phyloP scores from a whole-genome alignment of 1,140 invertebrate genomes.

The Panagrolaimus sp. region DNA sequence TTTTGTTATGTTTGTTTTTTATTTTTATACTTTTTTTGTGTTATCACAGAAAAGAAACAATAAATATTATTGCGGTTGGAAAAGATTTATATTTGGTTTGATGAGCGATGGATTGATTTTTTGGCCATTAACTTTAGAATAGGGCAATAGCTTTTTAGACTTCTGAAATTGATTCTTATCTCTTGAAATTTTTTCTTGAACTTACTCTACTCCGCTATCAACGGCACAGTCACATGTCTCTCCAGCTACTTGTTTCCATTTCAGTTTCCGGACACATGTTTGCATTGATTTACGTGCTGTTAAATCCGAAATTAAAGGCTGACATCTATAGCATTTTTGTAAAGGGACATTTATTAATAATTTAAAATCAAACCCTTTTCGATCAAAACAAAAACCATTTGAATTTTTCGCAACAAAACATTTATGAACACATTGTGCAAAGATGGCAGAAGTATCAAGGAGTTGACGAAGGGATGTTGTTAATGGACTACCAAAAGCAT shows the following conservation, averaged over 20 bases:
- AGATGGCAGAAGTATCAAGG: constrained; percentile 11
- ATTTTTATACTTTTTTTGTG: too few relatives aligned
- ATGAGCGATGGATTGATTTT: background rate
- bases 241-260: constrained; percentile 16
- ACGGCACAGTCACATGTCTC: constrained; percentile 18
- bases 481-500: background rate
- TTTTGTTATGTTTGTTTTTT: too few relatives aligned
- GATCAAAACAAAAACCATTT: constrained; percentile 26
- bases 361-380: background rate
- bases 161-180: background rate
- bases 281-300: background rate
- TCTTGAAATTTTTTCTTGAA: background rate
- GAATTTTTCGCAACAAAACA: constrained; percentile 24
- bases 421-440: constrained; percentile 24
- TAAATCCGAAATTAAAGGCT: constrained; percentile 1
- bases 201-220: constrained; percentile 6
- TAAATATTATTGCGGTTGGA: too few relatives aligned
- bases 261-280: background rate
- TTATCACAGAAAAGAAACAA: too few relatives aligned
- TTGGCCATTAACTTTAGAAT: constrained; percentile 8
- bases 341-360: background rate
- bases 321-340: background rate
- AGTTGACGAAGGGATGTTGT: background rate
- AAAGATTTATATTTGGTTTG: too few relatives aligned
- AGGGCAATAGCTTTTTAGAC: background rate